These are phyloP conservation scores for Chaetops frenatus DNA, from an alignment of 2,113 vertebrate species.

Conservation along the genomic window DNA sequence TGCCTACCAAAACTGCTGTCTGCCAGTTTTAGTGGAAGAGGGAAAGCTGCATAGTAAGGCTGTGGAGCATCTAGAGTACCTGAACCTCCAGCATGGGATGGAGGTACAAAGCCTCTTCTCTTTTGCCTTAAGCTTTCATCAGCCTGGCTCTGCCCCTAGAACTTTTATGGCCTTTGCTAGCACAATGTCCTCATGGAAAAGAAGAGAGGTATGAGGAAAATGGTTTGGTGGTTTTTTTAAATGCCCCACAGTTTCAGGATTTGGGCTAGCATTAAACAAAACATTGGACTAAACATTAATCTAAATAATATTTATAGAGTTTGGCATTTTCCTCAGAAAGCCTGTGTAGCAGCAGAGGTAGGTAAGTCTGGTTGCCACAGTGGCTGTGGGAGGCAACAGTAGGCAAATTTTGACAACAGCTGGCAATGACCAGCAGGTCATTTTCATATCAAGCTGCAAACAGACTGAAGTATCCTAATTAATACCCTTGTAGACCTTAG, in stretches of 20 bases:
- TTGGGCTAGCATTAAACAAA: background rate
- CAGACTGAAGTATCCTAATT: background rate
- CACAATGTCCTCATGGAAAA: background rate
- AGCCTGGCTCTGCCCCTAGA: background rate
- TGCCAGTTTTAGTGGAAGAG: background rate
- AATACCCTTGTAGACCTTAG: background rate
- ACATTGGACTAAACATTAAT: background rate
- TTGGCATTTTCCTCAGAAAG: background rate
- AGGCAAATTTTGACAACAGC: background rate
- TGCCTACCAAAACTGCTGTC: background rate
- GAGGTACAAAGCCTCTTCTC: background rate
- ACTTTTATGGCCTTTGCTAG: background rate
- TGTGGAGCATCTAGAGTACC: background rate
- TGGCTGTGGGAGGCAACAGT: background rate
- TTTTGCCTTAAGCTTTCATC: background rate
- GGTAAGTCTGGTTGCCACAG: background rate
- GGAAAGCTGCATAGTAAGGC: background rate
- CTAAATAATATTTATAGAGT: background rate
- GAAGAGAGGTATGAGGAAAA: background rate
- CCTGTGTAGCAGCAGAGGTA: background rate
- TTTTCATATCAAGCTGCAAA: background rate
- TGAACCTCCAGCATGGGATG: background rate
- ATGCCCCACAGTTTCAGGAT: background rate
- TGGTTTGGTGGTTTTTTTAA: accelerated
- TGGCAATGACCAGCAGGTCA: background rate